These are phyloP conservation scores for Ficedula albicollis DNA, from an alignment of 2,797 vertebrate genomes.

Conservation along the genomic window DNA sequence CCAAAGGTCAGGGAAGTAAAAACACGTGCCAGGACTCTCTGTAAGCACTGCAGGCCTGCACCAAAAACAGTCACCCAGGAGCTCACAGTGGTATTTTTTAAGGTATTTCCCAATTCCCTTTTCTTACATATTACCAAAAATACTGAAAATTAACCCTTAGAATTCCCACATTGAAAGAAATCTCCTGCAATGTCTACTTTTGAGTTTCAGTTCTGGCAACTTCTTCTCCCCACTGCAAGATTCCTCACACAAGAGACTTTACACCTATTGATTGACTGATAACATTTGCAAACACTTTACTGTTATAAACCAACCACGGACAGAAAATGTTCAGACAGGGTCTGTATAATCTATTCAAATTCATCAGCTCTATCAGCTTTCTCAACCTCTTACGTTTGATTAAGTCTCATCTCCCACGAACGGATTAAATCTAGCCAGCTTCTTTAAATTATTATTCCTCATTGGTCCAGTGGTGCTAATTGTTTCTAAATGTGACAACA, in stretches of 20 bases:
- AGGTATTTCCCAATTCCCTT: not conserved
- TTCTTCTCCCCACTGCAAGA: not conserved
- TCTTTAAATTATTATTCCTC: slow-evolving; percentile 38
- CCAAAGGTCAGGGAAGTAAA: not conserved
- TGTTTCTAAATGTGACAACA: slow-evolving; percentile 48
- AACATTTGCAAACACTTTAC: not conserved
- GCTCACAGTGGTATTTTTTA: not conserved
- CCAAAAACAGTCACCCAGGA: not conserved
- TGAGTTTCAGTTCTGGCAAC: not conserved
- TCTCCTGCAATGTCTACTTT: not conserved
- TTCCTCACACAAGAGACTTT: not conserved
- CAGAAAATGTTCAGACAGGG: not conserved
- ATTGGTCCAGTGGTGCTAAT: slow-evolving; percentile 36
- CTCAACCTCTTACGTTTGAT: slow-evolving; percentile 1
- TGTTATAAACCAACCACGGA: not conserved
- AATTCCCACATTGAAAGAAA: not conserved
- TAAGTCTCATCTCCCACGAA: slow-evolving; percentile 44
- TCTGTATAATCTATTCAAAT: not conserved
- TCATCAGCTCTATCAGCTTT: slow-evolving; percentile 14
- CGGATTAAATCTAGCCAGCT: slow-evolving; percentile 33
- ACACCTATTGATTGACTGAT: not conserved
- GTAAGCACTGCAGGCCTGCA: not conserved
- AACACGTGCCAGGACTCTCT: not conserved
- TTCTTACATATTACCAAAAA: not conserved
- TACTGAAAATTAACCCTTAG: not conserved